These are phyloP conservation scores for Microctenopoma stevenorrisi DNA, from an alignment of 2,797 vertebrate genomes.

Conservation along the genomic window DNA sequence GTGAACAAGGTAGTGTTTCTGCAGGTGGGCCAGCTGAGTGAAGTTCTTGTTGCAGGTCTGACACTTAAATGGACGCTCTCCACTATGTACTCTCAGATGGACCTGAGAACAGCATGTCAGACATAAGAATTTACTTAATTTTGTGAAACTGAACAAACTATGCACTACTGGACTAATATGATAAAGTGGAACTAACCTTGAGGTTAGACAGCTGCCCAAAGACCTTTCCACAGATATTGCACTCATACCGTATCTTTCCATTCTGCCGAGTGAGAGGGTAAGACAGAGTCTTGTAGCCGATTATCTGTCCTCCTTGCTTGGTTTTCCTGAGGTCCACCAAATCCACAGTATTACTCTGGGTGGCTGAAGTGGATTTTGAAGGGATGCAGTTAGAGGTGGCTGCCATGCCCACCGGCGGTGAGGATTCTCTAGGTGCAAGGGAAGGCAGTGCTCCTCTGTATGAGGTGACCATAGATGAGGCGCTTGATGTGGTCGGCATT, in stretches of 20 bases:
- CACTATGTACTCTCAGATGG: slow-evolving; percentile 96
- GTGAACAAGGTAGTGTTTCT: slow-evolving; percentile 99
- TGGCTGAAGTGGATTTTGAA: slow-evolving; percentile 86
- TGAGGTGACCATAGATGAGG: slow-evolving; percentile 85
- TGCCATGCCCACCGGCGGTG: slow-evolving; percentile 82
- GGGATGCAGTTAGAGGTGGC: slow-evolving; percentile 59
- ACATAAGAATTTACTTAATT: slow-evolving; percentile 12
- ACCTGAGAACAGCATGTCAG: slow-evolving; percentile 81
- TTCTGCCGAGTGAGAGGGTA: slow-evolving; percentile 95
- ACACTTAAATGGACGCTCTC: slow-evolving; percentile 96
- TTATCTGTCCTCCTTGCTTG: slow-evolving; percentile 85
- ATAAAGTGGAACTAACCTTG: slow-evolving; percentile 84
- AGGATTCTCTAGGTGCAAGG: slow-evolving; percentile 82
- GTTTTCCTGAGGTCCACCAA: slow-evolving; percentile 64
- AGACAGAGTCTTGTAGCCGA: slow-evolving; percentile 92
- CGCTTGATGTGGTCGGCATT: slow-evolving; percentile 83
- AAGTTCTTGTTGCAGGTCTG: slow-evolving; percentile 96
- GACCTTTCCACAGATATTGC: slow-evolving; percentile 94
- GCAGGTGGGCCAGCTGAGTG: slow-evolving; percentile 96
- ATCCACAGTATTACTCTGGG: slow-evolving; percentile 66
- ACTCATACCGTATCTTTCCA: slow-evolving; percentile 96
- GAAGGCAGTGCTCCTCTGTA: slow-evolving; percentile 68
- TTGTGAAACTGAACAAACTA: background rate
- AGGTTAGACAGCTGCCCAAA: slow-evolving; percentile 97
- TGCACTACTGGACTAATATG: background rate